Evolutionary conservation across 30 jellyfish, hydroid and myxozoan species (phyloP).

Genomic region (Chrysaora quinquecirrha): DNA sequence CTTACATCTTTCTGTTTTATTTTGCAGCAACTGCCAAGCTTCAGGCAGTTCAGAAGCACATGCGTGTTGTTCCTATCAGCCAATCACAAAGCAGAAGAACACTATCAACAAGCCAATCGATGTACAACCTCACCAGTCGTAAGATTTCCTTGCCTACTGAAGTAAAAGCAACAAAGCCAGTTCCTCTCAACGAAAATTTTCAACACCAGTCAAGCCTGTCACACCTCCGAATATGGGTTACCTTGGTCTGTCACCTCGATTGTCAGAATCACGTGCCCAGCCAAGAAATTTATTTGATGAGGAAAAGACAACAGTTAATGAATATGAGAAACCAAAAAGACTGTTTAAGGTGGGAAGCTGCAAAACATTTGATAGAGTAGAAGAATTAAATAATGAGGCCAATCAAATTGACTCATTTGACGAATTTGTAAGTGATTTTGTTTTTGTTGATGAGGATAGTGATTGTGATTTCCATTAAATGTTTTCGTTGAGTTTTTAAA

Average conservation of each 20-base stretch:
- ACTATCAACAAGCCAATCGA: slow-evolving; percentile 23
- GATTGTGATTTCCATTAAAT: slow-evolving; percentile 72
- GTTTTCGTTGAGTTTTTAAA: no score
- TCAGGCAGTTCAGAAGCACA: slow-evolving; percentile 44
- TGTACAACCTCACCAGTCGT: slow-evolving; percentile 46
- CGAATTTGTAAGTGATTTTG: slow-evolving; percentile 73
- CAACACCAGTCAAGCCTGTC: slow-evolving; percentile 36
- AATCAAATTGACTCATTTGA: slow-evolving; percentile 55
- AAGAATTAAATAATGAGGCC: background rate
- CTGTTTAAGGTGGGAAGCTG: slow-evolving; percentile 63
- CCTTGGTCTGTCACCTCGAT: slow-evolving; percentile 67
- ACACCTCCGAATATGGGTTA: slow-evolving; percentile 79
- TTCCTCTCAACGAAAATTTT: slow-evolving; percentile 7
- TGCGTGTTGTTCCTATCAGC: slow-evolving; percentile 69
- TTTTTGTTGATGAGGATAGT: slow-evolving; percentile 63
- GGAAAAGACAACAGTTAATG: slow-evolving; percentile 31
- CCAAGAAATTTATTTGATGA: background rate
- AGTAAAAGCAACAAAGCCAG: slow-evolving; percentile 25
- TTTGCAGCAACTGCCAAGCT: slow-evolving; percentile 65
- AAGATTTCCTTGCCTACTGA: slow-evolving; percentile 34
- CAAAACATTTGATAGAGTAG: slow-evolving; percentile 30
- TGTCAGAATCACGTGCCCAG: background rate
- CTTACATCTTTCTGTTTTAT: no score
- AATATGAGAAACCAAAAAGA: slow-evolving; percentile 27
- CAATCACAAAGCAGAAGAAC: slow-evolving; percentile 33